Conservation (phyloP, 37 sponge, comb jelly and placozoan species). For the Axinella damicornis region DNA sequence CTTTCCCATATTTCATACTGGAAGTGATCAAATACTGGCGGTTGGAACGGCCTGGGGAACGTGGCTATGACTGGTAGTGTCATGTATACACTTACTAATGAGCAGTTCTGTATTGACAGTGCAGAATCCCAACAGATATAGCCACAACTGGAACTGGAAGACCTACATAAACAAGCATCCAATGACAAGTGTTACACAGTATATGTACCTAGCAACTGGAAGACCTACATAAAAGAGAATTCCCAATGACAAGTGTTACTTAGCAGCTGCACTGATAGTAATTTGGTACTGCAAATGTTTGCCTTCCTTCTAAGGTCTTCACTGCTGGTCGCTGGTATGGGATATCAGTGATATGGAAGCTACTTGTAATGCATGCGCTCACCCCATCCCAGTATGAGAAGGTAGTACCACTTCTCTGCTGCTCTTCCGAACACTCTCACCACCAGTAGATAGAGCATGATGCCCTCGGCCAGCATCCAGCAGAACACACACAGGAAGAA, state of each 20-base stretch:
- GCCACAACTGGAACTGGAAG: slow-evolving; percentile 49
- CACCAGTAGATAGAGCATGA: slow-evolving; percentile 40
- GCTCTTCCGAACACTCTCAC: slow-evolving; percentile 33
- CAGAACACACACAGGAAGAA: slow-evolving; percentile 34
- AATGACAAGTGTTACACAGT: too few relatives aligned
- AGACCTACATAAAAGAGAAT: too few relatives aligned
- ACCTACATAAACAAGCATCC: slow-evolving; percentile 11
- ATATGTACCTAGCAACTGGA: too few relatives aligned
- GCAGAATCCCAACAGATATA: slow-evolving; percentile 18
- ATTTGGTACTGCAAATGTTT: too few relatives aligned
- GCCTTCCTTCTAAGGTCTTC: too few relatives aligned
- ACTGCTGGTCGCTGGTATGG: too few relatives aligned
- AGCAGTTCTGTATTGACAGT: slow-evolving; percentile 27
- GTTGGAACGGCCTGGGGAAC: too few relatives aligned
- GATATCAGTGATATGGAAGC: background rate
- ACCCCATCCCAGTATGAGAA: slow-evolving; percentile 41
- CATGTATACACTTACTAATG: background rate
- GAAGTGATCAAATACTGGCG: too few relatives aligned
- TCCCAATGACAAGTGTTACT: too few relatives aligned
- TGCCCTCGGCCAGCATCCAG: slow-evolving; percentile 42
- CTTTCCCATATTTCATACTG: too few relatives aligned
- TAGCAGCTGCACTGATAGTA: too few relatives aligned
- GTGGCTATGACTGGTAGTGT: too few relatives aligned
- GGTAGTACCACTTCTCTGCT: slow-evolving; percentile 27
- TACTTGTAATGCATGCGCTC: background rate